Evolutionary conservation across 2,797 vertebrate genomes (phyloP).

Genomic region (Gallirallus australis): DNA sequence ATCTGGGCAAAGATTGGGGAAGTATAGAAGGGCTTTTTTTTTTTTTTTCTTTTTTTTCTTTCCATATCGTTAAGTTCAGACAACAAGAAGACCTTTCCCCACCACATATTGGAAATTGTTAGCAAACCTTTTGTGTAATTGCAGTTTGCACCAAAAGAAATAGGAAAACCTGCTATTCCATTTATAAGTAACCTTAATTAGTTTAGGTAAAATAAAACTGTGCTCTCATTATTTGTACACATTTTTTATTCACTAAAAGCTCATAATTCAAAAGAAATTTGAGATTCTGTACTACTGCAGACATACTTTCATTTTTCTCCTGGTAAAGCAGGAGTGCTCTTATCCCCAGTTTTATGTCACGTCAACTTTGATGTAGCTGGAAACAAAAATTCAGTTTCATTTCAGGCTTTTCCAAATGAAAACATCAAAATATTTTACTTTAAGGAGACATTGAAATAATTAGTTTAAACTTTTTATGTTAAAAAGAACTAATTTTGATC

Average conservation of each 20-base stretch:
- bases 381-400: slow-evolving; percentile 3
- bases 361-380: not conserved
- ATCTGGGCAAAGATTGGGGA: slow-evolving; percentile 3
- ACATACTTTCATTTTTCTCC: not conserved
- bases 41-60: not conserved
- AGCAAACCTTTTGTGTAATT: not conserved
- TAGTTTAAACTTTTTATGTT: not conserved
- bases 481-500: not conserved
- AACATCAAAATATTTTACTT: not conserved
- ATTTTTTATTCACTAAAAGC: not conserved
- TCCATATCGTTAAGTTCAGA: not conserved
- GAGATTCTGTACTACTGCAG: not conserved
- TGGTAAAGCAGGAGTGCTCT: not conserved
- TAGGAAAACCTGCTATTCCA: not conserved
- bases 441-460: not conserved
- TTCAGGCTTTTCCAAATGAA: slow-evolving; percentile 4
- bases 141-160: not conserved
- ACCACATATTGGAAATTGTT: not conserved
- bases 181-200: not conserved
- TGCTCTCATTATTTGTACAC: not conserved
- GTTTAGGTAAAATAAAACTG: not conserved
- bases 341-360: not conserved
- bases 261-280: slow-evolving; percentile 1
- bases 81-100: not conserved
- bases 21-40: not conserved